phyloP scores from a whole-genome alignment of 1,140 invertebrate species.

The Drosophila prosaltans region DNA sequence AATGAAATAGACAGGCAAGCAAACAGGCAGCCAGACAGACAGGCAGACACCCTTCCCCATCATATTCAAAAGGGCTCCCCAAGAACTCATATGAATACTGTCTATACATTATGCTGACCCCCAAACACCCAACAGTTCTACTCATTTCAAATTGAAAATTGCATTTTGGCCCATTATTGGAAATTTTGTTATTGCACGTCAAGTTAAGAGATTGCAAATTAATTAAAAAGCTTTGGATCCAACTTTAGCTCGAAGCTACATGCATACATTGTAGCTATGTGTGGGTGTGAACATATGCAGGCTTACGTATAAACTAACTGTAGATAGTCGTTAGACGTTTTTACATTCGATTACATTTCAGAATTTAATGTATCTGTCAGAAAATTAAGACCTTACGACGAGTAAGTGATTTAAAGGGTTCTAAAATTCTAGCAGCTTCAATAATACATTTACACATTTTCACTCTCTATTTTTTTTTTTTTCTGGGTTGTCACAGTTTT shows the following conservation, averaged over 20 bases:
- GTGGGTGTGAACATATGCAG: neutral
- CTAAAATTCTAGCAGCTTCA: neutral
- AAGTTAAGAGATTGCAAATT: conserved; percentile 66
- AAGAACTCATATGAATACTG: conserved; percentile 17
- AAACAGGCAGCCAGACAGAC: conserved; percentile 39
- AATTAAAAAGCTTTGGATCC: conserved; percentile 58
- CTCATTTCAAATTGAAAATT: conserved; percentile 59
- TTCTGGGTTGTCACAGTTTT: neutral
- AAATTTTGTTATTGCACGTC: conserved; percentile 58
- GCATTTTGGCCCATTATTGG: conserved; percentile 72
- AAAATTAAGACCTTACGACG: neutral
- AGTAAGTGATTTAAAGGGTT: conserved; percentile 10
- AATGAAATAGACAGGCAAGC: conserved; percentile 13
- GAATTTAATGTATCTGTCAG: neutral
- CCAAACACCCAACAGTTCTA: conserved; percentile 10
- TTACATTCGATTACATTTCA: neutral
- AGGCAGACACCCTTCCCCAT: conserved; percentile 43
- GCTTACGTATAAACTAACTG: neutral
- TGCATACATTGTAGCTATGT: neutral
- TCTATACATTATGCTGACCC: conserved; percentile 40
- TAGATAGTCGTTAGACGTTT: neutral
- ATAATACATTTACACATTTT: conserved; percentile 15
- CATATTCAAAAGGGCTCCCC: no score
- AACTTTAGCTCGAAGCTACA: conserved; percentile 1
- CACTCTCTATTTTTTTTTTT: neutral